phyloP scores from a whole-genome alignment of 2,797 vertebrate genomes.

The Diplodus sargus region DNA sequence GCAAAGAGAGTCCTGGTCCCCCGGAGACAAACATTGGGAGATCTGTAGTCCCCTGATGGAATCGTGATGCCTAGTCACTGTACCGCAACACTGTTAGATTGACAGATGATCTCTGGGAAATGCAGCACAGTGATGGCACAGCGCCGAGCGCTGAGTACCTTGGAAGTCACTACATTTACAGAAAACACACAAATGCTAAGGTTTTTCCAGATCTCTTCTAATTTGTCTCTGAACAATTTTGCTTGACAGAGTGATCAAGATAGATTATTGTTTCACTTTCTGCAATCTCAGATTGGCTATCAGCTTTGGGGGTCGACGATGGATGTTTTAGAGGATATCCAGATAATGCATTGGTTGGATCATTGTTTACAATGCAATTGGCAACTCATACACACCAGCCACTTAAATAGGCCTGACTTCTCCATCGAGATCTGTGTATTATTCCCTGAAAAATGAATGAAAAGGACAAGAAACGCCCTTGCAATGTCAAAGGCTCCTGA shows the following conservation, averaged over 20 bases:
- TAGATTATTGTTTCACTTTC: neutral
- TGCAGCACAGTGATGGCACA: neutral
- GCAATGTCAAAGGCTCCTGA: too few relatives aligned
- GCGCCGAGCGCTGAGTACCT: neutral
- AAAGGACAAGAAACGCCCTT: too few relatives aligned
- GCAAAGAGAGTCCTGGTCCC: neutral
- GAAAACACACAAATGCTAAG: slow-evolving; percentile 1
- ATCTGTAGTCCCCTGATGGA: neutral
- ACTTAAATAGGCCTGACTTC: too few relatives aligned
- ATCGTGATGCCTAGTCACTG: neutral
- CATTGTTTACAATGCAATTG: too few relatives aligned
- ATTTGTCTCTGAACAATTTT: slow-evolving; percentile 3
- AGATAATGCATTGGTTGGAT: too few relatives aligned
- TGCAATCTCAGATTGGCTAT: neutral
- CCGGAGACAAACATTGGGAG: slow-evolving; percentile 7
- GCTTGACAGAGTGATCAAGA: neutral
- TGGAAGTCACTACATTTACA: too few relatives aligned
- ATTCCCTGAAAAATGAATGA: too few relatives aligned
- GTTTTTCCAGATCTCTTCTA: neutral
- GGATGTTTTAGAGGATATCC: too few relatives aligned
- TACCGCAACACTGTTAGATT: slow-evolving; percentile 6
- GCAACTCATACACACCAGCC: too few relatives aligned
- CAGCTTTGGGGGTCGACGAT: too few relatives aligned
- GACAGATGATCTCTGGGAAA: slow-evolving; percentile 33
- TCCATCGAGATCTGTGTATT: too few relatives aligned